Conservation (phyloP, 2,888 invertebrate species). For the Patella ulyssiponensis region DNA sequence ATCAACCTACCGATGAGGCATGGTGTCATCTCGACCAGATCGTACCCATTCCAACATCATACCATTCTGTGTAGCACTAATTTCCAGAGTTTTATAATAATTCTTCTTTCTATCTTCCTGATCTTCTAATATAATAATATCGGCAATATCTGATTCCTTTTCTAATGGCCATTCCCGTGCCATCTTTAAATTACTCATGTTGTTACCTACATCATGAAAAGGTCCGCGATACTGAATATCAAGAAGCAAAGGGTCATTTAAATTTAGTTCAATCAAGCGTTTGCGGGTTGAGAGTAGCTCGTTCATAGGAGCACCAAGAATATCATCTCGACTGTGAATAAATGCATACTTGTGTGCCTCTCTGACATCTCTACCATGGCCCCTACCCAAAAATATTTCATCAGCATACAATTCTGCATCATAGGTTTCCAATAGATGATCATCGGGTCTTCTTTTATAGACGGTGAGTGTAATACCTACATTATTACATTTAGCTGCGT, state of each 20-base stretch:
- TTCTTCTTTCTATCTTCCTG: slow-evolving; percentile 2
- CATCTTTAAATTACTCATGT: slow-evolving; percentile 3
- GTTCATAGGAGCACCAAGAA: neutral
- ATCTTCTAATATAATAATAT: neutral
- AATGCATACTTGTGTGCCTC: slow-evolving; percentile 1
- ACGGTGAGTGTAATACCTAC: neutral
- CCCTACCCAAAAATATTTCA: neutral
- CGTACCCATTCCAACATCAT: slow-evolving; percentile 10
- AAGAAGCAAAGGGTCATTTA: neutral
- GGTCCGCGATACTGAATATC: neutral
- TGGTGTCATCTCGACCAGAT: neutral
- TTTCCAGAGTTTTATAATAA: neutral
- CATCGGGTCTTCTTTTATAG: neutral
- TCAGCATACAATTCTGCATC: neutral
- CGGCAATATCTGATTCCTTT: neutral
- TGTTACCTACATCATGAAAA: slow-evolving; percentile 1
- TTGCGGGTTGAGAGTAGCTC: neutral
- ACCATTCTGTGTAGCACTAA: neutral
- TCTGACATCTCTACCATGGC: neutral
- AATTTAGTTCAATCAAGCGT: slow-evolving; percentile 1
- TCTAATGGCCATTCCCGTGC: neutral
- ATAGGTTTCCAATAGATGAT: neutral
- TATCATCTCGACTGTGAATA: neutral
- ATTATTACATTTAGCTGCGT: neutral
- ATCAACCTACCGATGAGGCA: slow-evolving; percentile 1